A percentile compares a stretch with the other conserved stretches of the same genome.
phyloP scores from a whole-genome alignment of 1,140 invertebrate species.

The Globodera rostochiensis region DNA sequence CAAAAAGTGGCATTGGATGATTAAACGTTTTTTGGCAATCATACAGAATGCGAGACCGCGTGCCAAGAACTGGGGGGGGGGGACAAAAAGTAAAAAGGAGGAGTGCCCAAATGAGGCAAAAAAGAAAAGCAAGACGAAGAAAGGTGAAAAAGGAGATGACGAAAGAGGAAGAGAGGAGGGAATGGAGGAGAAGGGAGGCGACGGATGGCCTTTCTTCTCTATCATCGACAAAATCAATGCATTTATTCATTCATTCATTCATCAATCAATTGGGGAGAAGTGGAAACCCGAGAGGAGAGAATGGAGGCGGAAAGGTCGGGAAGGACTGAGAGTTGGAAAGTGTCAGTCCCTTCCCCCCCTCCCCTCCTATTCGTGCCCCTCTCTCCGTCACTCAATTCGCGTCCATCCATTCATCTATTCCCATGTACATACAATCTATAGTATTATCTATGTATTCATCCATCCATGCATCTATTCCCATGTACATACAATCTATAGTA shows the following conservation, averaged over 20 bases:
- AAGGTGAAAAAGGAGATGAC: neutral
- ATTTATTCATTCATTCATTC: slow-evolving; percentile 7
- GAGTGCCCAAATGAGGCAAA: neutral
- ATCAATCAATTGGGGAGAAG: slow-evolving; percentile 1
- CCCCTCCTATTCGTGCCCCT: neutral
- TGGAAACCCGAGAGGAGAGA: neutral
- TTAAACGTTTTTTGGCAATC: too few species aligned
- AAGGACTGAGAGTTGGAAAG: neutral
- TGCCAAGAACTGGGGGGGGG: too few species aligned
- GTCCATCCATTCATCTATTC: neutral
- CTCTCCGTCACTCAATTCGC: neutral
- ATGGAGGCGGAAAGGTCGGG: neutral
- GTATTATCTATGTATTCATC: too few species aligned
- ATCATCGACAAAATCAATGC: neutral
- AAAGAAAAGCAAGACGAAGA: neutral
- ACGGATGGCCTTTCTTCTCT: neutral
- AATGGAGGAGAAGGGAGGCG: neutral
- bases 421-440: too few species aligned
- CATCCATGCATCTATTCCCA: neutral
- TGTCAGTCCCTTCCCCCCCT: neutral
- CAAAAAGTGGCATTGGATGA: too few species aligned
- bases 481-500: too few species aligned
- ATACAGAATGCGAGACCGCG: too few species aligned
- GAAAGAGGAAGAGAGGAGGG: neutral
- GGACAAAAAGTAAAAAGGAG: too few species aligned